Conservation (phyloP, 1,140 invertebrate genomes). For the Xylocopa sonorina region DNA sequence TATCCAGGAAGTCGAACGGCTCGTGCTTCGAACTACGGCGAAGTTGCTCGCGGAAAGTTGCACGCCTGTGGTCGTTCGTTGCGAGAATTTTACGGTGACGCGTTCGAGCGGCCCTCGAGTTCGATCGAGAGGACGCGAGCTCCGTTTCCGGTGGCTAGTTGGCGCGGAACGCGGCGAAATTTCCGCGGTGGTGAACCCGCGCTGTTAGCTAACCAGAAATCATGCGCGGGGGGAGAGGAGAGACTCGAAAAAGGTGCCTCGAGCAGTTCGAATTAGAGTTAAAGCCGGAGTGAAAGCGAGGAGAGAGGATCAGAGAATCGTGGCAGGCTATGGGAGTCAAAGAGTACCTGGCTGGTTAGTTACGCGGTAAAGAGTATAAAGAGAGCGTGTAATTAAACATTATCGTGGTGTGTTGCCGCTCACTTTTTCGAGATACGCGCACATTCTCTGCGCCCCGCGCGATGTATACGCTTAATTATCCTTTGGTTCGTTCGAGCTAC, state of each 20-base stretch:
- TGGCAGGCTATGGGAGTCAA: slow-evolving; percentile 5
- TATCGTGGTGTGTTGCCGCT: background rate
- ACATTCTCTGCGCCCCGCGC: no score
- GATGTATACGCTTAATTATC: background rate
- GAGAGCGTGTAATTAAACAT: slow-evolving; percentile 33
- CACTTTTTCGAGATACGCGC: background rate
- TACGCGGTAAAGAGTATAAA: slow-evolving; percentile 7
- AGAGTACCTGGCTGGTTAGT: background rate
- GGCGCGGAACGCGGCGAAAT: background rate
- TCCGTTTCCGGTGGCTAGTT: no score
- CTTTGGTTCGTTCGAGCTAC: background rate
- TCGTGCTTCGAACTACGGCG: background rate
- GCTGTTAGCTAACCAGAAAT: background rate
- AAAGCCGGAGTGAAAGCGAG: no score
- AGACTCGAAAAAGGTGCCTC: no score
- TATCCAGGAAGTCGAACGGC: background rate
- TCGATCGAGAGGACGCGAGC: background rate
- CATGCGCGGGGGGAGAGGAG: background rate
- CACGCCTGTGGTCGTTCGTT: background rate
- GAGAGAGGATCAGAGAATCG: no score
- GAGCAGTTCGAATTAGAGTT: slow-evolving; percentile 2
- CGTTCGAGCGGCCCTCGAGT: background rate
- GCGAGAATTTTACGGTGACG: background rate
- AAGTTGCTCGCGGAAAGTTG: background rate
- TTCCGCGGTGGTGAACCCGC: background rate